Conservation (phyloP, 2,113 vertebrate species). For the Eurystomus gularis region DNA sequence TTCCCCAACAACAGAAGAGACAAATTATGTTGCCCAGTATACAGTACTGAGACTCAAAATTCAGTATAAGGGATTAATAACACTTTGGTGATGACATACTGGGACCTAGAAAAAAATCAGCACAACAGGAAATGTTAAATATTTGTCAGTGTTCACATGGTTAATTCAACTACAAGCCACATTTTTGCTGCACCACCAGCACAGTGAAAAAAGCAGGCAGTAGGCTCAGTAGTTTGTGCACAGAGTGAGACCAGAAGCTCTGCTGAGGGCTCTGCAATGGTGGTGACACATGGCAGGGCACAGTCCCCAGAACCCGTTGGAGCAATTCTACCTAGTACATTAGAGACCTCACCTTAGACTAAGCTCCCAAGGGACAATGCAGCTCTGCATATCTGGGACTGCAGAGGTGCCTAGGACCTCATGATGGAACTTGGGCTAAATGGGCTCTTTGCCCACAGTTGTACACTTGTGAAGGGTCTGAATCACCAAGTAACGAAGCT, state of each 20-base stretch:
- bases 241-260: background rate
- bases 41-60: background rate
- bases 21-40: background rate
- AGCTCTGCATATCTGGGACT: background rate
- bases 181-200: background rate
- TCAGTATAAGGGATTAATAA: background rate
- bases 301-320: background rate
- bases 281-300: background rate
- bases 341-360: background rate
- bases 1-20: background rate
- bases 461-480: fast-evolving
- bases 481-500: background rate
- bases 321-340: background rate
- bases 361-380: background rate
- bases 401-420: background rate
- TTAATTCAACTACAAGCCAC: background rate
- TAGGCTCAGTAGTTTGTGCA: background rate
- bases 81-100: background rate
- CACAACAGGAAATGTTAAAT: background rate
- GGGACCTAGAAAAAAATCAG: background rate
- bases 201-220: background rate
- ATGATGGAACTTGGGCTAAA: background rate
- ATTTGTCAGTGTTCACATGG: fast-evolving
- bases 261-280: background rate
- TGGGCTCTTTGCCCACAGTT: background rate